Evolutionary conservation across 1,140 invertebrate species (phyloP).

Genomic region (Micrasema longulum): DNA sequence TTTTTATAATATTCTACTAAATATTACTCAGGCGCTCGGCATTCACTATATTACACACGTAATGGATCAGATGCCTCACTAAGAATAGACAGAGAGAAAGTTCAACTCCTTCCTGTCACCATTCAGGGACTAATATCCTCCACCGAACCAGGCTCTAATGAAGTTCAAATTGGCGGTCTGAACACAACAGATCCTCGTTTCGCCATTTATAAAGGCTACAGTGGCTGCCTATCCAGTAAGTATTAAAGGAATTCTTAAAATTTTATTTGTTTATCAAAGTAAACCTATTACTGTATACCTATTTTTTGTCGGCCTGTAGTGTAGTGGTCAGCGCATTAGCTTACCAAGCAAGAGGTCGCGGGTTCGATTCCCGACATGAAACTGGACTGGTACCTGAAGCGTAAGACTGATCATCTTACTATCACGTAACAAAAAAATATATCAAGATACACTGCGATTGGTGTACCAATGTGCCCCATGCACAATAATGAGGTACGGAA

Average conservation of each 20-base stretch:
- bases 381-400: no score
- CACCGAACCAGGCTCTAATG: slow-evolving; percentile 76
- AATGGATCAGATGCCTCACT: slow-evolving; percentile 77
- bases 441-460: no score
- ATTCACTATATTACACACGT: slow-evolving; percentile 87
- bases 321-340: no score
- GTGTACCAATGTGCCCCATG: no score
- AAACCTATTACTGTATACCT: no score
- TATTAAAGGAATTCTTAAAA: neutral
- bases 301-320: no score
- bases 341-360: no score
- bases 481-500: no score
- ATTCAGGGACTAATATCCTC: slow-evolving; percentile 74
- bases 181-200: slow-evolving; percentile 85
- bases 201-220: slow-evolving; percentile 85
- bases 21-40: slow-evolving; percentile 72
- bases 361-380: no score
- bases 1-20: slow-evolving; percentile 2
- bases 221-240: slow-evolving; percentile 90
- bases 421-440: no score
- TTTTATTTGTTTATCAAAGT: no score
- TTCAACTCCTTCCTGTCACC: slow-evolving; percentile 75
- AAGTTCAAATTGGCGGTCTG: slow-evolving; percentile 87
- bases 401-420: no score
- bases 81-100: slow-evolving; percentile 80